Base-by-base conservation (phyloP, 2,797 vertebrate species). In the Rhadinocentrus ornatus region DNA sequence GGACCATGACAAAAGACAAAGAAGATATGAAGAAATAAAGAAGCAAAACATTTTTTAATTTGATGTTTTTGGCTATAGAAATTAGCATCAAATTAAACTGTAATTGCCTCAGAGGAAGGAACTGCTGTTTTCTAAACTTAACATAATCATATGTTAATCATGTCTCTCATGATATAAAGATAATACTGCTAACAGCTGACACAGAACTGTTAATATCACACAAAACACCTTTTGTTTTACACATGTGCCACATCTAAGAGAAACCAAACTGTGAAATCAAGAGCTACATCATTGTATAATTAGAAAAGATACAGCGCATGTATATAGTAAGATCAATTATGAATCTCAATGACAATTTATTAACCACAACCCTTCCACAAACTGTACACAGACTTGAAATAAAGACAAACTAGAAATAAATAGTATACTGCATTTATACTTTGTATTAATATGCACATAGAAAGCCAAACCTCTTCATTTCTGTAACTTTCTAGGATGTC, bases 401-500 rank as follows among this genome's bases (percentile, higher is more conserved):
- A 52, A 41, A 41, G 4, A 26, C 22, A 52, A 52, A 52, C 22
- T 24, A 52, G 10, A 12, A 26, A 22, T 7, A n/a, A 22, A 1
- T 52, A 13, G 22, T 4, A 16, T 50, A 22, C n/a, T 50, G n/a
- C 22, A 50, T 50, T 11, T 50, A 22, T 8, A 50, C 12, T 24
- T 20, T 12, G 16, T 27, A 15, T 29, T 41, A 18, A 4, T 1
- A 22, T 41, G 8, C 37, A 16, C 31, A 15, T 4, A 34, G 10
- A 34, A 75, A 2, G 8, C 16, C 52, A 50, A 55, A 70, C 18
- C 0, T 24, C n/a, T 20, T 8, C 9, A 0, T 35, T 46, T 29
- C 11, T 27, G 24, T 20, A 68, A 18, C 37, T 58, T 55, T 71
- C 32, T 61, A 8, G 18, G 50, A 63, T 53, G 64, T 63, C 79